Evolutionary conservation across 2,888 invertebrate species (phyloP).

Genomic region (Cryptocephalus moraei): DNA sequence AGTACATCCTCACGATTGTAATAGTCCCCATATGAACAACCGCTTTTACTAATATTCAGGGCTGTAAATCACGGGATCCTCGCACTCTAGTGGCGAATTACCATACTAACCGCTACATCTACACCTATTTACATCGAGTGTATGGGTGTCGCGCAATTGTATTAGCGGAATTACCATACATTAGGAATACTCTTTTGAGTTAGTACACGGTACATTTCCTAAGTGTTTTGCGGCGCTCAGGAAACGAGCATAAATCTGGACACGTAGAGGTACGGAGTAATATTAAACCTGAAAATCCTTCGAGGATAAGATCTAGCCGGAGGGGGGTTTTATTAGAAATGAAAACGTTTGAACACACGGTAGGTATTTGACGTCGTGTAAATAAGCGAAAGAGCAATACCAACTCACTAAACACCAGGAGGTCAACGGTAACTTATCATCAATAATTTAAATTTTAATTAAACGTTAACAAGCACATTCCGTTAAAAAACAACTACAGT

Average conservation of each 20-base stretch:
- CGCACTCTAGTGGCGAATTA: constrained; percentile 27
- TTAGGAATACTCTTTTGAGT: constrained; percentile 19
- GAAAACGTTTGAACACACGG: no score
- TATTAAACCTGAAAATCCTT: no score
- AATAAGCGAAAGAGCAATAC: no score
- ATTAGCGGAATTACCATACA: constrained; percentile 25
- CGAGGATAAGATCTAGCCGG: no score
- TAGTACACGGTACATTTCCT: constrained; percentile 11
- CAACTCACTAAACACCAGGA: no score
- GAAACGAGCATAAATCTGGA: neutral
- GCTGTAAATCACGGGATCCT: constrained; percentile 25
- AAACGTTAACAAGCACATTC: no score
- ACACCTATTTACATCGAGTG: constrained; percentile 28
- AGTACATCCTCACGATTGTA: neutral
- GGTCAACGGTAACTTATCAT: no score
- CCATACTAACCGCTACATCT: constrained; percentile 30
- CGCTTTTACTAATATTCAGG: constrained; percentile 11
- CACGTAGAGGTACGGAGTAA: no score
- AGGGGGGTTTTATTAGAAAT: no score
- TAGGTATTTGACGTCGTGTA: no score
- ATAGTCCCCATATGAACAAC: constrained; percentile 4
- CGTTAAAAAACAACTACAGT: no score
- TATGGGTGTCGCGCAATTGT: constrained; percentile 25
- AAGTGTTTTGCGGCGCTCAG: constrained; percentile 1
- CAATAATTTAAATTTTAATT: no score